Conservation (phyloP, 1,140 invertebrate genomes). For the Colletes gigas region DNA sequence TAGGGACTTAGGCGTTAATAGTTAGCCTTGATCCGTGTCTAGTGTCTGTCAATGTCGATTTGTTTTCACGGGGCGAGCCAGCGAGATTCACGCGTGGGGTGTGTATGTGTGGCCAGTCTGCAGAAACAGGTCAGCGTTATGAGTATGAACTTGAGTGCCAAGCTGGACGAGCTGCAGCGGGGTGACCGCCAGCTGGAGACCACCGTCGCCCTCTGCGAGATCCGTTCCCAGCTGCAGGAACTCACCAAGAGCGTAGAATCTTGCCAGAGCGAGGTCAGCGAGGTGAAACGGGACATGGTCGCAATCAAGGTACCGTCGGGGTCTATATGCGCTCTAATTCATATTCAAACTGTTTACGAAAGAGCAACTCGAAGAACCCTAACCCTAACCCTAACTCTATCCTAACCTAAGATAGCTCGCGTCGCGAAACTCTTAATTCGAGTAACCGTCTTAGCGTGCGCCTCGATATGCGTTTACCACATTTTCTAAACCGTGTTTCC, state of each 20-base stretch:
- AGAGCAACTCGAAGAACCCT: background rate
- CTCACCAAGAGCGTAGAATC: conserved; percentile 96
- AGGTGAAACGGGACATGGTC: conserved; percentile 96
- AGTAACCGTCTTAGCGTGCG: background rate
- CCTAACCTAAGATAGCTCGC: too few relatives aligned
- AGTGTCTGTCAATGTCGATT: conserved; percentile 63
- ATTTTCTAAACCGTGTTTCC: conserved; percentile 27
- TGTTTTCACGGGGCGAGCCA: conserved; percentile 51
- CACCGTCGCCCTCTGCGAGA: conserved; percentile 93
- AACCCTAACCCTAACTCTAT: background rate
- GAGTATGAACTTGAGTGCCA: conserved; percentile 95
- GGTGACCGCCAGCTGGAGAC: conserved; percentile 93
- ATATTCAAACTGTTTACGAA: background rate
- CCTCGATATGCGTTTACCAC: background rate
- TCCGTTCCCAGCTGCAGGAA: conserved; percentile 93
- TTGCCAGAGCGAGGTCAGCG: conserved; percentile 94
- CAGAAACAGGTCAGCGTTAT: conserved; percentile 97
- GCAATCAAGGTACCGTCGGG: conserved; percentile 86
- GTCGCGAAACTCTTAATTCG: conserved; percentile 1
- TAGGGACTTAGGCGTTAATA: conserved; percentile 44
- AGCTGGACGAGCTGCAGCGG: conserved; percentile 94
- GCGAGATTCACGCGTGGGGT: conserved; percentile 60
- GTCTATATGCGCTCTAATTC: background rate
- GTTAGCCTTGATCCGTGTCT: conserved; percentile 64
- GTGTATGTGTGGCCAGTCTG: conserved; percentile 85